Evolutionary conservation across 2,113 vertebrate species (phyloP), one percentile per base, ranked within the genome.

Genomic region (Brachyhypopomus occidentalis): DNA sequence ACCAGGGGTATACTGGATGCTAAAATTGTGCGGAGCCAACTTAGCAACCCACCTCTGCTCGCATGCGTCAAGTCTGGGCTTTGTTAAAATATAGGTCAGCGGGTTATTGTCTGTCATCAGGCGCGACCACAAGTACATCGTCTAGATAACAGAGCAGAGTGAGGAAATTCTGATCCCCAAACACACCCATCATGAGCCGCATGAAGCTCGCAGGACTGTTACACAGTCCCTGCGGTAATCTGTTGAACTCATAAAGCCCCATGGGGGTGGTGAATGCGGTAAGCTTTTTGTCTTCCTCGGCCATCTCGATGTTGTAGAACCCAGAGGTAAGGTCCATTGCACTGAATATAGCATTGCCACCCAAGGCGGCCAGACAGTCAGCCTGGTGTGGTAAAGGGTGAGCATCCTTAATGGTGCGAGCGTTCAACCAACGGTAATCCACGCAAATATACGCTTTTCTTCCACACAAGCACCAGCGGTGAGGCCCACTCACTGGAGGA

Each of bases 401-500:
- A 0, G 73, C 77, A 6, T 84, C 78, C 38, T 86, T 69, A 1
- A 60, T 22, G 11, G 72, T 80, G 63, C 73, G 16, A 0, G 62
- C 30, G n/a, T 84, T 86, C 2, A 84, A 11, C 80, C 83, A 80
- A 0, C 38, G 58, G 8, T 81, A 78, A 45, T 80, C 82, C 14
- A 73, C 36, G 8, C 70, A 79, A 16, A 83, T 41, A 0, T 14
- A 5, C 76, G 27, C 59, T 80, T 69, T 80, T 85, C n/a, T 85
- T 79, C 81, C 84, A 75, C 3, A 85, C 77, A 23, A 85, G 80
- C 9, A 85, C 81, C 9, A 84, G 30, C 5, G 73, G 82, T 1
- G 59, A 84, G 20, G 73, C 59, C 36, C 72, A 84, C 60, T 86
- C 74, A 23, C 66, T 86, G 14, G 30, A 64, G 3, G 82, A 86